Percentiles rank a stretch among this genome's conserved stretches.
These are phyloP conservation scores for human (Homo sapiens) DNA, from an alignment of 2,113 vertebrate genomes.

Conservation along the genomic window DNA sequence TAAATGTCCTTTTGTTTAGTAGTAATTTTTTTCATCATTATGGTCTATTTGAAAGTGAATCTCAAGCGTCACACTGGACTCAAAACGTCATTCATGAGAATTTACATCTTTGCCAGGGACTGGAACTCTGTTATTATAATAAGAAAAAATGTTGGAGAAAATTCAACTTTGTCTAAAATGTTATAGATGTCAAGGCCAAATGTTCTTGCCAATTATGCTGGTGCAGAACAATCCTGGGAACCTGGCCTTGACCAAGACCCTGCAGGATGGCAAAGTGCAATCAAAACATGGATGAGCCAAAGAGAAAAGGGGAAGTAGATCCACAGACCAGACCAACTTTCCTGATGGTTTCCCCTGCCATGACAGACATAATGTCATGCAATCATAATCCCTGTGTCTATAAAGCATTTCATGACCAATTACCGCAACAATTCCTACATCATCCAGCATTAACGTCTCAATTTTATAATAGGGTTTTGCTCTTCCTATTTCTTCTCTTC, in stretches of 20 bases:
- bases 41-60: background rate
- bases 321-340: background rate
- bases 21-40: background rate
- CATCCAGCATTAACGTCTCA: background rate
- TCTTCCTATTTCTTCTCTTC: background rate
- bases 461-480: background rate
- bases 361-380: fast-evolving
- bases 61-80: background rate
- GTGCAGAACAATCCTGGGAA: background rate
- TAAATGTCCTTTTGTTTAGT: background rate
- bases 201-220: background rate
- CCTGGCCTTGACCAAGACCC: background rate
- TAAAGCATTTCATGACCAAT: background rate
- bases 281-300: background rate
- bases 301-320: background rate
- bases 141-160: background rate
- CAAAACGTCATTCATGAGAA: background rate
- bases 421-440: background rate
- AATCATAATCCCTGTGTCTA: too few species aligned
- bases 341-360: fast-evolving
- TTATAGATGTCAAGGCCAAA: background rate
- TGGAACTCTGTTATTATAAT: background rate
- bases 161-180: background rate
- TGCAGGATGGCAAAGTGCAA: background rate
- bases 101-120: background rate